These are phyloP conservation scores for Hyla sarda DNA, from an alignment of 2,113 vertebrate genomes.

Conservation along the genomic window DNA sequence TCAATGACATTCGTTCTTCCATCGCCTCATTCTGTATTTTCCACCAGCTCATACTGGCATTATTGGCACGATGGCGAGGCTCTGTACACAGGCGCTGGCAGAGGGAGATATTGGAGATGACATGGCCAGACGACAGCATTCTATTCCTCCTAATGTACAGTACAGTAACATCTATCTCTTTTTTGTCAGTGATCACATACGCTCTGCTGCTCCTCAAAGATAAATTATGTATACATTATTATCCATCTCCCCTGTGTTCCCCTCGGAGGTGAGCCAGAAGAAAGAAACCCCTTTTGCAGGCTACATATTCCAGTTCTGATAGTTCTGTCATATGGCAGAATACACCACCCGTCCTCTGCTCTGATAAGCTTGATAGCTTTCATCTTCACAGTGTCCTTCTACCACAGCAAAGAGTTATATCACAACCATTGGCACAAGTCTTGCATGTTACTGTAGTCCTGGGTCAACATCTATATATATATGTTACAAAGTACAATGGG, in stretches of 20 bases:
- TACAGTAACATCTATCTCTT: slow-evolving; percentile 5
- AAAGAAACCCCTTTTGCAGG: not conserved
- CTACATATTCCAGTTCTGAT: not conserved
- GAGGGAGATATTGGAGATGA: not conserved
- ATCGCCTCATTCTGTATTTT: not conserved
- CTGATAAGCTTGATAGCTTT: not conserved
- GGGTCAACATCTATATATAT: too few relatives aligned
- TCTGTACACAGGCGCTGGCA: not conserved
- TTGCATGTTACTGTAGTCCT: too few relatives aligned
- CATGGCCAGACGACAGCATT: not conserved
- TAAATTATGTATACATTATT: not conserved
- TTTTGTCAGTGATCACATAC: not conserved
- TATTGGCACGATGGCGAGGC: not conserved
- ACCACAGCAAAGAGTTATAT: not conserved
- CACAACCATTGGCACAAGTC: too few relatives aligned
- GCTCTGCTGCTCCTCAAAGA: not conserved
- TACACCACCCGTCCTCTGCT: not conserved
- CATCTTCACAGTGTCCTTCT: not conserved
- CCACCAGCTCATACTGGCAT: not conserved
- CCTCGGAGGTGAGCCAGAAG: not conserved
- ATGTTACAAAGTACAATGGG: too few relatives aligned
- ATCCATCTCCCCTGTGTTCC: not conserved
- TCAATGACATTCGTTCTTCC: too few relatives aligned
- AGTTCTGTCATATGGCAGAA: not conserved
- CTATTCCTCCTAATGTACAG: not conserved